Percentiles rank a stretch among this genome's conserved stretches.
Evolutionary conservation across 2,797 vertebrate species (phyloP).

Genomic region (Malurus splendens): DNA sequence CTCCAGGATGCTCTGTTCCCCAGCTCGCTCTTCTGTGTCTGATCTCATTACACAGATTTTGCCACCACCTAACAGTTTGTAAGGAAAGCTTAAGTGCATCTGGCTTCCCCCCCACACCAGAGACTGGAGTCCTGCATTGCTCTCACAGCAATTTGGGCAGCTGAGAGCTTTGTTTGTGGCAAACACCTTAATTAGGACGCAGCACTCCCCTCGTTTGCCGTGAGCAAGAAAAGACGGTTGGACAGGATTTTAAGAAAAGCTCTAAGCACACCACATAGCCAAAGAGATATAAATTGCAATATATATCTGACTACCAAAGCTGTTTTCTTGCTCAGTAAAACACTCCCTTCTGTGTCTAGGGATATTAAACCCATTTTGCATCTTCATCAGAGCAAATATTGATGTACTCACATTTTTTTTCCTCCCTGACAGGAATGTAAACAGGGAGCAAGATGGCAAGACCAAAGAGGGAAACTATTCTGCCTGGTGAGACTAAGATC

Average conservation of each 20-base stretch:
- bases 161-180: background rate
- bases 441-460: background rate
- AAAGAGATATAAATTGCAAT: background rate
- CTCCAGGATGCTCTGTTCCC: background rate
- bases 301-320: background rate
- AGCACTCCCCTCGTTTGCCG: background rate
- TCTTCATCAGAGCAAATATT: background rate
- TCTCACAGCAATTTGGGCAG: background rate
- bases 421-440: background rate
- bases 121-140: background rate
- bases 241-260: background rate
- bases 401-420: too few relatives aligned
- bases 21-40: background rate
- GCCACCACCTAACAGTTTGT: background rate
- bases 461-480: background rate
- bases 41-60: accelerated
- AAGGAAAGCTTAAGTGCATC: background rate
- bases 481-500: background rate
- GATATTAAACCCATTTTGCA: background rate
- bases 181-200: background rate
- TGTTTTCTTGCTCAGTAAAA: background rate
- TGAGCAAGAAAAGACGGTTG: background rate
- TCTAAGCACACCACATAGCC: background rate
- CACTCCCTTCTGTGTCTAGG: background rate
- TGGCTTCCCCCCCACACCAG: accelerated